Conservation (phyloP, 2,797 vertebrate species). For the Dicrostonyx torquatus region DNA sequence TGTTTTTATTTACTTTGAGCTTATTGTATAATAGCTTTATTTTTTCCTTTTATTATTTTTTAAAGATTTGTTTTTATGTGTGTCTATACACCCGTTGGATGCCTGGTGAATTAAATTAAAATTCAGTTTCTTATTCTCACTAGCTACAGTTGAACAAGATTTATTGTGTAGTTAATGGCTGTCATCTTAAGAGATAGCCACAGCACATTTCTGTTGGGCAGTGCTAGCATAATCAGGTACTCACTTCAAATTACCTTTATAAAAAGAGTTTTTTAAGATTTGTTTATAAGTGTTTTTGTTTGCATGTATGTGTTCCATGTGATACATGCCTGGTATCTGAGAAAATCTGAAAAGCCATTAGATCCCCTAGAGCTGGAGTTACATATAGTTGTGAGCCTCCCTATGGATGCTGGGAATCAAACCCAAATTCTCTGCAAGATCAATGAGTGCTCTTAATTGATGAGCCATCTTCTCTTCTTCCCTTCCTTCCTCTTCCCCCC, state of each 20-base stretch:
- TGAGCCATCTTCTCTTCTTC: background rate
- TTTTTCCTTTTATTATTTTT: conserved; percentile 49
- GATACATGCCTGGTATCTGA: background rate
- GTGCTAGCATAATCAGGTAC: conserved; percentile 19
- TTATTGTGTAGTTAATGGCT: conserved; percentile 37
- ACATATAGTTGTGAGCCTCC: background rate
- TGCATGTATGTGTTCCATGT: background rate
- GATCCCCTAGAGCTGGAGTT: background rate
- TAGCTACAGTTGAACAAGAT: background rate
- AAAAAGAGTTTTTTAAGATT: conserved; percentile 22
- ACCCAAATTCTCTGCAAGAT: background rate
- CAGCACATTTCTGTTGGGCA: background rate
- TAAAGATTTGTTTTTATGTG: background rate
- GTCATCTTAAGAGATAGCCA: background rate
- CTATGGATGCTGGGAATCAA: background rate
- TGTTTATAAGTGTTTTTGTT: background rate
- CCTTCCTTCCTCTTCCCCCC: background rate
- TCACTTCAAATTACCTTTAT: conserved; percentile 23
- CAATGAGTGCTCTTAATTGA: background rate
- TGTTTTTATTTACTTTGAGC: conserved; percentile 17
- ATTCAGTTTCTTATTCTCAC: conserved; percentile 26
- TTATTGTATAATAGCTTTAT: background rate
- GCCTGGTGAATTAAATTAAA: conserved; percentile 23
- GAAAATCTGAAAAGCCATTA: background rate
- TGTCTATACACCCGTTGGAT: background rate